Percentiles rank a stretch among this genome's conserved stretches.
phyloP scores from a whole-genome alignment of 1,140 invertebrate genomes.

The Dufourea novaeangliae region DNA sequence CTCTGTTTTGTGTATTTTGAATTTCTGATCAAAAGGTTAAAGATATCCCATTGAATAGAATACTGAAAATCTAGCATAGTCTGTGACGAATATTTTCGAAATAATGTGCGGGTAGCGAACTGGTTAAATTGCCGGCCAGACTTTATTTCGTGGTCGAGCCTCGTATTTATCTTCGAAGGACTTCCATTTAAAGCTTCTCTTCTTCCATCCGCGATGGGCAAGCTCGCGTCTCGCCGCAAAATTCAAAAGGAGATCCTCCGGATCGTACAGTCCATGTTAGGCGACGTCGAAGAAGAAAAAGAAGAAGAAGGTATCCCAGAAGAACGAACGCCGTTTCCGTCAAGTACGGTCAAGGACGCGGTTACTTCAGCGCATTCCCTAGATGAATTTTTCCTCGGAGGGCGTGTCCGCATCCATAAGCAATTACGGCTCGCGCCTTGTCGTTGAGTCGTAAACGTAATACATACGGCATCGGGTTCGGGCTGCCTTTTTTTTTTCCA shows the following conservation, averaged over 20 bases:
- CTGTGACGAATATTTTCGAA: too few relatives aligned
- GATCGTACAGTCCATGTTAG: slow-evolving; percentile 14
- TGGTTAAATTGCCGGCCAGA: too few relatives aligned
- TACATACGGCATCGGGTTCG: not conserved
- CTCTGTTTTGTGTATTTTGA: too few relatives aligned
- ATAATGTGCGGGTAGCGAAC: too few relatives aligned
- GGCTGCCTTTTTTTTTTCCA: too few relatives aligned
- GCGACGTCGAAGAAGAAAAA: slow-evolving; percentile 24
- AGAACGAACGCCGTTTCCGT: slow-evolving; percentile 48
- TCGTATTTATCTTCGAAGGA: not conserved
- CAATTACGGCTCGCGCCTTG: slow-evolving; percentile 58
- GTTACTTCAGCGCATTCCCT: slow-evolving; percentile 69
- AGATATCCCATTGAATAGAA: too few relatives aligned
- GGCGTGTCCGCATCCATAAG: slow-evolving; percentile 70
- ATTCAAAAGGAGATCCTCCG: slow-evolving; percentile 1
- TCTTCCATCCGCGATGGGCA: not conserved
- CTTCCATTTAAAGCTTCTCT: not conserved
- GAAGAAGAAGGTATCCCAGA: too few relatives aligned
- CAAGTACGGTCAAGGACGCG: slow-evolving; percentile 71
- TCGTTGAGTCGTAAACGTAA: slow-evolving; percentile 25
- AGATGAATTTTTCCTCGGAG: slow-evolving; percentile 69
- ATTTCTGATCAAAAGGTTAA: too few relatives aligned
- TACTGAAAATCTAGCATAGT: too few relatives aligned
- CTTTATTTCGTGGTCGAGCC: too few relatives aligned
- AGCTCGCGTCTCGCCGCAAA: slow-evolving; percentile 7